Conservation (phyloP, 2,797 vertebrate genomes). For the Oreortyx pictus region DNA sequence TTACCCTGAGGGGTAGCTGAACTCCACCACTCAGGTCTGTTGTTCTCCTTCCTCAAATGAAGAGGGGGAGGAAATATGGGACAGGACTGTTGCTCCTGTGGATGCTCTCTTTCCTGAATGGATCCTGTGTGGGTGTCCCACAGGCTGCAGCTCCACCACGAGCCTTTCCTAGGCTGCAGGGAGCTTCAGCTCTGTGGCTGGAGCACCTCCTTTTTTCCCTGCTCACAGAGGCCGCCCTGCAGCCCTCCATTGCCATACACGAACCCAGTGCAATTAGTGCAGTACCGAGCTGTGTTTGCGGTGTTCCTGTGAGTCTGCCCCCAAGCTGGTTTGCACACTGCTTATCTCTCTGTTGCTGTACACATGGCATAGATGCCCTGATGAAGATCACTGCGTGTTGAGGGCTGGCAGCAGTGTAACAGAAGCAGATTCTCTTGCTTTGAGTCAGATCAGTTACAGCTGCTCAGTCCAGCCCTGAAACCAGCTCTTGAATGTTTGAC, state of each 20-base stretch:
- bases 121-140: neutral
- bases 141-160: neutral
- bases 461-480: neutral
- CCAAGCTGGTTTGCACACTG: neutral
- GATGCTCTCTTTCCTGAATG: neutral
- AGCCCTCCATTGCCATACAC: neutral
- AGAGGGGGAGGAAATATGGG: neutral
- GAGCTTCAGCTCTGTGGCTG: neutral
- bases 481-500: neutral
- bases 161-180: too few species aligned
- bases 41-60: neutral
- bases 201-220: neutral
- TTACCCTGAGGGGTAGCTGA: neutral
- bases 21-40: neutral
- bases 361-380: neutral
- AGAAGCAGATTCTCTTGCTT: neutral
- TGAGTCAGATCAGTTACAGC: neutral
- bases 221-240: neutral
- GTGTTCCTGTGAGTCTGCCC: accelerated
- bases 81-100: neutral
- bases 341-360: neutral
- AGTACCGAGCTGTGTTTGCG: neutral
- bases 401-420: neutral
- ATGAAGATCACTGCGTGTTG: neutral
- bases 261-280: neutral